These are phyloP conservation scores for Spizaetus ornatus DNA, from an alignment of 2,113 vertebrate species.

Conservation along the genomic window DNA sequence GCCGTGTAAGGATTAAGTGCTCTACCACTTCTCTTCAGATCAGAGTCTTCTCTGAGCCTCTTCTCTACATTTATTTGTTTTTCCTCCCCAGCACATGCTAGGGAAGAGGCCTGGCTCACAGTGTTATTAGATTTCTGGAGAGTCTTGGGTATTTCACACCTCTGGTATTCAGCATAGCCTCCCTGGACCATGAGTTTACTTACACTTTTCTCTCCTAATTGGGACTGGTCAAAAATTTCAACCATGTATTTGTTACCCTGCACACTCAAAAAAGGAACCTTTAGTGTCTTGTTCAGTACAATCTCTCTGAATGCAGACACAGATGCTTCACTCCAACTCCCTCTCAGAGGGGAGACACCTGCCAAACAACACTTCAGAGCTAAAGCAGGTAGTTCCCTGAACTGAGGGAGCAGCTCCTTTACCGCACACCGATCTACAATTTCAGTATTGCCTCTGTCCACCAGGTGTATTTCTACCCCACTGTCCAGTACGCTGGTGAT, in stretches of 20 bases:
- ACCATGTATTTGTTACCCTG: slow-evolving; percentile 71
- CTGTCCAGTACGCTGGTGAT: slow-evolving; percentile 68
- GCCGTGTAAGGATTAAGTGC: neutral
- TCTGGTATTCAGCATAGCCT: slow-evolving; percentile 72
- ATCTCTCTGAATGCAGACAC: slow-evolving; percentile 79
- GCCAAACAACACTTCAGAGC: slow-evolving; percentile 83
- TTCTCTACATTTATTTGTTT: neutral
- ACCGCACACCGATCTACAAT: slow-evolving; percentile 68
- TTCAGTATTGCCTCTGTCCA: slow-evolving; percentile 83
- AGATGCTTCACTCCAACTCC: slow-evolving; percentile 77
- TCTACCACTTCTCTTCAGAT: neutral
- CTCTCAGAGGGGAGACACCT: slow-evolving; percentile 70
- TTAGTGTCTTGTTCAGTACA: slow-evolving; percentile 78
- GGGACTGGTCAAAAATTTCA: slow-evolving; percentile 76
- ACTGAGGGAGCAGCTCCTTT: slow-evolving; percentile 75
- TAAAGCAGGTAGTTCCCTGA: slow-evolving; percentile 76
- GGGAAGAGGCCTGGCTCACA: neutral
- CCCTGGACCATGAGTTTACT: slow-evolving; percentile 73
- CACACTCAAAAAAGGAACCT: slow-evolving; percentile 70
- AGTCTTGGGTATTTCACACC: neutral
- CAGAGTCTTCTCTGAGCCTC: neutral
- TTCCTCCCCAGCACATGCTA: neutral
- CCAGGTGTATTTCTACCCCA: slow-evolving; percentile 76
- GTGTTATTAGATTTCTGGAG: neutral
- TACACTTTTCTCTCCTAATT: slow-evolving; percentile 75